Base-by-base conservation (phyloP, 2,888 invertebrate species). In the Endotricha flammealis region DNA sequence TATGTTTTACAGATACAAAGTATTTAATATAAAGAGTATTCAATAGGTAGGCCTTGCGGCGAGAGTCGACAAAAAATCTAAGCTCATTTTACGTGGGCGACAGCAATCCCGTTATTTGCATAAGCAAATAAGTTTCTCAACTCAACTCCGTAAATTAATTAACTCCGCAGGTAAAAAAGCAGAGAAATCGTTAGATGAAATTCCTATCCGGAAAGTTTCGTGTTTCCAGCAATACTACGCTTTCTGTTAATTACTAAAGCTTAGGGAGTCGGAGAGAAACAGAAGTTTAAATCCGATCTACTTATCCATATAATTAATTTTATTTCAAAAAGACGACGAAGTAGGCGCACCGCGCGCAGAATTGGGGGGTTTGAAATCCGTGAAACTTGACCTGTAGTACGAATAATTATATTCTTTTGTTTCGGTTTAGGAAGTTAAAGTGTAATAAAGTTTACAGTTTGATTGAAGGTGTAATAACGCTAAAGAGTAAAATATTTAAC, bases 121-220 rank as follows among this genome's bases (percentile, higher is more conserved):
- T 78, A 79, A 77, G 67, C 62, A 70, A 66, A 70, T 64, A 70
- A 78, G 60, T 72, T 75, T 57, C 50, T 52, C 44, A 57, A 69
- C 63, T 72, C 49, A 51, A 64, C 66, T 63, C 59, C 64, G 66
- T 71, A 73, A 80, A 80, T 78, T 73, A 80, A 79, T 78, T 75
- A 70, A 75, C 72, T 78, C 74, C 54, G 48, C 61, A 72, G 72
- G 71, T 70, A 74, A 76, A 79, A 74, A 77, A 68, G 50, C 51
- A 54, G 38, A 54, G 38, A 53, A 66, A 74, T 70, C 57, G 53
- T 52, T 57, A 67, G 61, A 55, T 57, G 51, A 58, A 72, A 70
- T 67, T 71, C 64, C 52, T 52, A 59, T 65, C 60, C 60, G 50
- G 48, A 64, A 78, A 76, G 64, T 73, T 75, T 56, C 52, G 50